Conservation (phyloP, 2,888 invertebrate genomes). For the Epistrophe eligans region DNA sequence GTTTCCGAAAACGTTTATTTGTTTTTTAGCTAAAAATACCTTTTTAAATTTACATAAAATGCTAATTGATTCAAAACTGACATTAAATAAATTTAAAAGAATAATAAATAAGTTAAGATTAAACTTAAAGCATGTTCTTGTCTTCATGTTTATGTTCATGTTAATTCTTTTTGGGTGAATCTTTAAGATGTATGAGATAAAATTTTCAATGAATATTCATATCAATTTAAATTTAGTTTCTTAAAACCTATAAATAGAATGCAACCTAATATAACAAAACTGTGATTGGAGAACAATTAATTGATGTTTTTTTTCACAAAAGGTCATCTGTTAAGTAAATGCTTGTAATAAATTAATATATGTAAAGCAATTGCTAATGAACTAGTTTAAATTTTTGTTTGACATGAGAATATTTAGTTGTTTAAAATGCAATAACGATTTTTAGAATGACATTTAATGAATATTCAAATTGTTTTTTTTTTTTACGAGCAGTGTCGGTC, state of each 20-base stretch:
- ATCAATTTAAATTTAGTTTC: not conserved
- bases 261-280: not conserved
- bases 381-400: not conserved
- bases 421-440: not conserved
- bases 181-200: not conserved
- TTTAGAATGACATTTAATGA: not conserved
- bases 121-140: not conserved
- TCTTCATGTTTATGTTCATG: not conserved
- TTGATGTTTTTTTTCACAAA: not conserved
- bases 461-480: not conserved
- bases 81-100: not conserved
- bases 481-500: not conserved
- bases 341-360: not conserved
- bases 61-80: not conserved
- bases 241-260: not conserved
- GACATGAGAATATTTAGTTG: not conserved
- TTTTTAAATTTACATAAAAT: not conserved
- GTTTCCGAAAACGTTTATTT: not conserved
- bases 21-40: not conserved
- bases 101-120: not conserved
- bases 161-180: not conserved
- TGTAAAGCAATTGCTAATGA: not conserved
- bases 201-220: not conserved
- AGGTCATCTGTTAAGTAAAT: constrained; percentile 5
- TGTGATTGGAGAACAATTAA: not conserved